These are phyloP conservation scores for Pimpla rufipes DNA, from an alignment of 2,888 invertebrate genomes.

Conservation along the genomic window DNA sequence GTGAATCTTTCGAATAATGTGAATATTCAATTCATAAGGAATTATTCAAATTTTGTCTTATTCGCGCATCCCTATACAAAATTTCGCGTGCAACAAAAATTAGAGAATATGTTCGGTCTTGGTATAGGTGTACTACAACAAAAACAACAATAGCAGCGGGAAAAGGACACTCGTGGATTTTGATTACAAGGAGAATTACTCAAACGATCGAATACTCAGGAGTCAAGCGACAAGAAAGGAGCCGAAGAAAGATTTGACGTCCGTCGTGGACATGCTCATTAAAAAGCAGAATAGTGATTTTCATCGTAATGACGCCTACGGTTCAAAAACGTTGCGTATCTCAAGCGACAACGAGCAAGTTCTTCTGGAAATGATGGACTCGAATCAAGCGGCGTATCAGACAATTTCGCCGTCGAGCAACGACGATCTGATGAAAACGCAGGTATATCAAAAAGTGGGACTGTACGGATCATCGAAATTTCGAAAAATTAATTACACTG, in stretches of 20 bases:
- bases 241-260: conserved; percentile 75
- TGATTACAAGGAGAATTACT: conserved; percentile 63
- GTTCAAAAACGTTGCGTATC: conserved; percentile 35
- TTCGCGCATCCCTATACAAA: no score
- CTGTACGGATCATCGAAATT: no score
- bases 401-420: conserved; percentile 85
- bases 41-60: no score
- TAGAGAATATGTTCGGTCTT: no score
- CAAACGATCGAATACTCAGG: conserved; percentile 73
- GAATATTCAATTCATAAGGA: no score
- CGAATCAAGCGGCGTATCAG: conserved; percentile 89
- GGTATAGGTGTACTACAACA: conserved; percentile 39
- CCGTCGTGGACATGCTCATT: conserved; percentile 75
- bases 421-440: conserved; percentile 87
- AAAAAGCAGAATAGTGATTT: conserved; percentile 67
- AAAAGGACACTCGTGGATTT: conserved; percentile 5
- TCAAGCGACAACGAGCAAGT: conserved; percentile 67
- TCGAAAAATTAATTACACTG: background rate
- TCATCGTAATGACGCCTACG: conserved; percentile 17
- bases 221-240: conserved; percentile 72
- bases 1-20: no score
- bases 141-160: conserved; percentile 5
- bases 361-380: conserved; percentile 87
- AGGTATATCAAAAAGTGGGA: no score
- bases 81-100: no score